Conservation (phyloP, 2,113 vertebrate species). For the Kryptolebias marmoratus region DNA sequence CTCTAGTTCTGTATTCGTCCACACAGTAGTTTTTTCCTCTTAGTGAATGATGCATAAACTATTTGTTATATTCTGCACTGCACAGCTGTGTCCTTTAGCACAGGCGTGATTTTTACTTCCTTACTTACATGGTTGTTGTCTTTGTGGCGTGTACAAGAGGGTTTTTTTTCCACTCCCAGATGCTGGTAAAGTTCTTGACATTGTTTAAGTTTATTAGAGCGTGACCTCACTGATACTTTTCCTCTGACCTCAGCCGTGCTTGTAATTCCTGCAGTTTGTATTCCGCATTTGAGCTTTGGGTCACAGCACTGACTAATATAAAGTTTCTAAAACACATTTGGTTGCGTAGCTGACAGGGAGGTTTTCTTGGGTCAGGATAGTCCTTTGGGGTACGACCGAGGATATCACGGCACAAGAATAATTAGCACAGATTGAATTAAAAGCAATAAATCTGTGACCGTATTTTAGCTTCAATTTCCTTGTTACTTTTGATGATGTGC, state of each 20-base stretch:
- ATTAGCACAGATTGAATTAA: background rate
- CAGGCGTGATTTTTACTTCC: background rate
- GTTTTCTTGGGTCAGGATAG: background rate
- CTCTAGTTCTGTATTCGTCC: too few species aligned
- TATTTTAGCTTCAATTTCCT: background rate
- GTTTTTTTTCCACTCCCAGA: background rate
- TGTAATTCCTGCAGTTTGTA: constrained; percentile 6
- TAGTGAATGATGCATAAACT: too few species aligned
- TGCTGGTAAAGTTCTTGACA: background rate
- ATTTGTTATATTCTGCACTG: background rate
- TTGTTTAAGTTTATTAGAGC: background rate
- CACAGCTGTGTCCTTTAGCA: background rate
- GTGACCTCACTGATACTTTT: background rate
- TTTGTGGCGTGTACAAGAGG: background rate
- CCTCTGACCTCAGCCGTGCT: background rate
- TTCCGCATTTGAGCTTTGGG: background rate
- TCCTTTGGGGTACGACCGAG: background rate
- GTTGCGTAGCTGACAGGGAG: background rate
- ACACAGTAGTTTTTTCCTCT: too few species aligned
- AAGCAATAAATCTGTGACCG: background rate
- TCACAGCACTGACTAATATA: background rate
- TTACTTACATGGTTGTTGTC: background rate
- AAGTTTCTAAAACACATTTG: background rate
- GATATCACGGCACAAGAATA: background rate
- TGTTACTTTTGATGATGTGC: background rate